Conservation (phyloP, 2,888 invertebrate genomes). For the Calameuta filiformis region DNA sequence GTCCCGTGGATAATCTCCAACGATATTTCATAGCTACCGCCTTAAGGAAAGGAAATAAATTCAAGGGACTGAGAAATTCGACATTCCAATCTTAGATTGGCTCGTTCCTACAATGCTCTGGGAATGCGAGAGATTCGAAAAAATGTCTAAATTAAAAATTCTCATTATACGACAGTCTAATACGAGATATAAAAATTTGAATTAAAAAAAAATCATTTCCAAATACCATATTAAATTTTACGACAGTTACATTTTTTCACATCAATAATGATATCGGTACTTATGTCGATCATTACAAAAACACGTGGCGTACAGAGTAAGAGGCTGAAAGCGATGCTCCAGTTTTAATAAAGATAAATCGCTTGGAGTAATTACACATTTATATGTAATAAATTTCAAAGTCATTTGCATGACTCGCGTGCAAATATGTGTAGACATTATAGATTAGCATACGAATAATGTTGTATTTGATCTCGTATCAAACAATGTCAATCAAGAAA, state of each 20-base stretch:
- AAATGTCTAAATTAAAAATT: not conserved
- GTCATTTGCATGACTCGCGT: slow-evolving; percentile 42
- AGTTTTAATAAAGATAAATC: slow-evolving; percentile 45
- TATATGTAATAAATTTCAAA: slow-evolving; percentile 47
- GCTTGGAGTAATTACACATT: slow-evolving; percentile 45
- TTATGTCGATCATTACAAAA: slow-evolving; percentile 5
- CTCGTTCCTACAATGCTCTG: not conserved
- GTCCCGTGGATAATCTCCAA: slow-evolving; percentile 14
- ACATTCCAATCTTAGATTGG: not conserved
- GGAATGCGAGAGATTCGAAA: not conserved
- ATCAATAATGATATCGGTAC: not conserved
- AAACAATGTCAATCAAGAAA: not conserved
- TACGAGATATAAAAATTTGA: not conserved
- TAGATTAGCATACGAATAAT: not conserved
- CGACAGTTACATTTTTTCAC: not conserved
- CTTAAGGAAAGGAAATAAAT: not conserved
- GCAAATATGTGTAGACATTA: slow-evolving; percentile 33
- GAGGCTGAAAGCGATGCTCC: slow-evolving; percentile 16
- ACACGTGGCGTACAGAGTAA: slow-evolving; percentile 42
- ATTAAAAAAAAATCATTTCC: not conserved
- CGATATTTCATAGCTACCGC: not conserved
- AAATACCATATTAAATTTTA: not conserved
- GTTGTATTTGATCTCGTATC: not conserved
- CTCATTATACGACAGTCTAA: not conserved
- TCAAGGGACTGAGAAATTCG: not conserved